Evolutionary conservation across 2,113 vertebrate genomes (phyloP), one percentile per base, ranked within the genome.

Genomic region (Xerus inauris): DNA sequence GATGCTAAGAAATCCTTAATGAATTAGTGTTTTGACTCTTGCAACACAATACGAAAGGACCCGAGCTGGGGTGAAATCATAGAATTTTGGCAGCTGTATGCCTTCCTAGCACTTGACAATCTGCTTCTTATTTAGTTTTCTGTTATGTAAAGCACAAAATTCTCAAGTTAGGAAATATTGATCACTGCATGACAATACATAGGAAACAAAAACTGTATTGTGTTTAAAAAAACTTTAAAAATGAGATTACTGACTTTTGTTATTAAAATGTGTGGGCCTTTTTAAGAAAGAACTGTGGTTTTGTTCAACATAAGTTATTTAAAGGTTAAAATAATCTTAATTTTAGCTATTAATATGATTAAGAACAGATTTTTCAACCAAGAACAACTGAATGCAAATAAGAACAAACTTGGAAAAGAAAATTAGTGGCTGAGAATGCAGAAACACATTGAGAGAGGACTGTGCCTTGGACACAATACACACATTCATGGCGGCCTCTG

Each of bases 291-390:
- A 87, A 75, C 62, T 95, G 95, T 69, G 89, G 89, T 96, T 97
- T 97, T 97, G 92, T 97, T 93, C 94, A 94, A 81, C 84, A 24
- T 67, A 87, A 51, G 42, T 94, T 96, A 87, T 93, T 94, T 91
- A 95, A 91, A 96, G 94, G 94, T 97, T 98, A 97, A 97, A 97
- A 97, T 96, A 97, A 97, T 97, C 92, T 97, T 97, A 97, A 98
- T 97, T 95, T 97, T 97, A 94, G 87, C 96, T 94, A 94, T 96
- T 97, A 97, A 94, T 95, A 92, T 94, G 93, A 97, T 96, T 92
- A 94, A 94, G 80, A 97, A 96, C 97, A 98, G 96, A 97, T 97
- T 97, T 97, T 93, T 38, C 69, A 92, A 81, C 57, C 80, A 94
- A 83, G 57, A 89, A 81, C 71, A 72, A 89, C 89, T 69, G 47